Evolutionary conservation across 2,797 vertebrate species (phyloP).

Genomic region (Ptychobarbus kaznakovi): DNA sequence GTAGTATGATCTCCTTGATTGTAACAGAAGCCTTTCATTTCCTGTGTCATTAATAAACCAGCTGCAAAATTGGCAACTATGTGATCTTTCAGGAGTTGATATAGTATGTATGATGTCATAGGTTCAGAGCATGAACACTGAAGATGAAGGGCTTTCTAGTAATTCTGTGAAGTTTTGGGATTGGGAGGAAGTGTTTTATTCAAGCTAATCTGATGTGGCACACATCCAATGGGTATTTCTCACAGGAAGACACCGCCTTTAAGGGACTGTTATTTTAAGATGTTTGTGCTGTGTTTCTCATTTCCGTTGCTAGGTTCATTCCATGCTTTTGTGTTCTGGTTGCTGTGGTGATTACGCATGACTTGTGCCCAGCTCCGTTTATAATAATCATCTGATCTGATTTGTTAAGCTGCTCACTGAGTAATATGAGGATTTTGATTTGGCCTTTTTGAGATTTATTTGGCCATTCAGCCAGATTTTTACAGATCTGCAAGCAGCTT

Average conservation of each 20-base stretch:
- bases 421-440: neutral
- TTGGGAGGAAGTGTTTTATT: neutral
- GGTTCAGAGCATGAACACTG: neutral
- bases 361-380: neutral
- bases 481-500: neutral
- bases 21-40: neutral
- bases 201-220: conserved; percentile 17
- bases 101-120: neutral
- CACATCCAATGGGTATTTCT: neutral
- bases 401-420: neutral
- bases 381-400: neutral
- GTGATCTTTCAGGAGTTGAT: neutral
- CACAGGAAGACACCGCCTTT: neutral
- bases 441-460: neutral
- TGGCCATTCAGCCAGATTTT: neutral
- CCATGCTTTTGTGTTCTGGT: neutral
- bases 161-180: neutral
- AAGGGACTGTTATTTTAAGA: conserved; percentile 34
- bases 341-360: neutral
- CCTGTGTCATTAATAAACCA: neutral
- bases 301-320: conserved; percentile 9
- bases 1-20: neutral
- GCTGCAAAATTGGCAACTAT: neutral
- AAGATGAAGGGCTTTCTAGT: conserved; percentile 14
- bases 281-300: neutral